A percentile compares a stretch with the other conserved stretches of the same genome.
These are phyloP conservation scores for Pao palembangensis DNA, from an alignment of 2,113 vertebrate genomes.

Conservation along the genomic window DNA sequence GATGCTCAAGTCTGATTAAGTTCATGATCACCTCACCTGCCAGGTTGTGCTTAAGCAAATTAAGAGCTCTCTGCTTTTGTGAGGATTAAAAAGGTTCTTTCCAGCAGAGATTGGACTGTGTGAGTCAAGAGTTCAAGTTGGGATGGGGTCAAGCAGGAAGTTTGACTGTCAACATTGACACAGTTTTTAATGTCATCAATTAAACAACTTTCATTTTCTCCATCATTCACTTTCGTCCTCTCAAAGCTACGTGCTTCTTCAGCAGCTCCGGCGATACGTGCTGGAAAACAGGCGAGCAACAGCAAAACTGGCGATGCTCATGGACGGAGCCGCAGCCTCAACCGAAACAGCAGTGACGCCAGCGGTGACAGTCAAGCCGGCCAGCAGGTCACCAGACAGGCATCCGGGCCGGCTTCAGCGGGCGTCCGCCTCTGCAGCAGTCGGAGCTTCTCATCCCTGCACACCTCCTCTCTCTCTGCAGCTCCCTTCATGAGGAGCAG, in stretches of 20 bases:
- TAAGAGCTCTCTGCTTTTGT: slow-evolving; percentile 48
- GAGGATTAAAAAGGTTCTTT: slow-evolving; percentile 54
- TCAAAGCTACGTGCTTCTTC: slow-evolving; percentile 30
- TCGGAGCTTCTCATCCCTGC: slow-evolving; percentile 59
- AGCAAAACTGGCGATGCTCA: slow-evolving; percentile 2
- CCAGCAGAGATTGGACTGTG: slow-evolving; percentile 42
- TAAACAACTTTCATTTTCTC: not conserved
- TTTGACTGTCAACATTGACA: slow-evolving; percentile 19
- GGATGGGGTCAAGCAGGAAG: slow-evolving; percentile 7
- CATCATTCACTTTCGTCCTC: not conserved
- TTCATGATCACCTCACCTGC: slow-evolving; percentile 36
- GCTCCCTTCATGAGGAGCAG: slow-evolving; percentile 53
- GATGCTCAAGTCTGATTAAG: slow-evolving; percentile 58
- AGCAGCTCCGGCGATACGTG: not conserved
- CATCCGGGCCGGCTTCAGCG: slow-evolving; percentile 12
- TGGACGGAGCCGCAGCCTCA: slow-evolving; percentile 40
- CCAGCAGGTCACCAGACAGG: not conserved
- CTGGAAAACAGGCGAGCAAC: slow-evolving; percentile 25
- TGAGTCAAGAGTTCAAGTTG: slow-evolving; percentile 35
- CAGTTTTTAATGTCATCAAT: not conserved
- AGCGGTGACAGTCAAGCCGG: slow-evolving; percentile 16
- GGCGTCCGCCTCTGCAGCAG: slow-evolving; percentile 52
- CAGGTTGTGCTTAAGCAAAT: slow-evolving; percentile 70
- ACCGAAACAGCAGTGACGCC: slow-evolving; percentile 23
- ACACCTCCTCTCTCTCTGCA: slow-evolving; percentile 36